phyloP scores from a whole-genome alignment of 2,113 vertebrate genomes.

The Myiopsitta monachus region DNA sequence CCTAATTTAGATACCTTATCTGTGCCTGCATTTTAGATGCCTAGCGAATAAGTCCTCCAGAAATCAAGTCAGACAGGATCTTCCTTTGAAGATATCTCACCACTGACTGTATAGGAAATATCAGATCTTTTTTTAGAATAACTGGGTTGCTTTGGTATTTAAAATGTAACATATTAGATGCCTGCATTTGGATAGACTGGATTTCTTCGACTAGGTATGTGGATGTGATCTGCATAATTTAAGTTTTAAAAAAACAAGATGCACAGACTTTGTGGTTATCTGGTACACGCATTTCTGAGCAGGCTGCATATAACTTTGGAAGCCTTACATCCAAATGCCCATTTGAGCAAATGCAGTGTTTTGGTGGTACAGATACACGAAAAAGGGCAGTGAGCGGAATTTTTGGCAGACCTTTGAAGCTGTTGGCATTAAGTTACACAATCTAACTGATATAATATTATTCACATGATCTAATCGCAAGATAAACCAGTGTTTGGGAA shows the following conservation, averaged over 20 bases:
- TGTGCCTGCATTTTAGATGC: neutral
- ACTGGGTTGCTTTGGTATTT: constrained; percentile 52
- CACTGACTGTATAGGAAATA: constrained; percentile 45
- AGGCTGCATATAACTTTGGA: neutral
- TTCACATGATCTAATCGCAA: neutral
- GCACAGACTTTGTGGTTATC: neutral
- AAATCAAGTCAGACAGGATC: constrained; percentile 31
- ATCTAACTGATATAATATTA: neutral
- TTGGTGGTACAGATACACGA: neutral
- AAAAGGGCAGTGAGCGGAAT: neutral
- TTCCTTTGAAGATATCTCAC: constrained; percentile 57
- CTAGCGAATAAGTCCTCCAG: constrained; percentile 5
- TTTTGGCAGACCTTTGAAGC: neutral
- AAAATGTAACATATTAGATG: constrained; percentile 43
- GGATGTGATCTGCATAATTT: neutral
- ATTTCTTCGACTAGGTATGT: constrained; percentile 22
- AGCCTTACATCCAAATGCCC: neutral
- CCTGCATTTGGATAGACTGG: constrained; percentile 22
- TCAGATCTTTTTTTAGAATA: constrained; percentile 65
- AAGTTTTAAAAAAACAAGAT: neutral
- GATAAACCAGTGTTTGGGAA: neutral
- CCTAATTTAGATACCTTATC: constrained; percentile 23
- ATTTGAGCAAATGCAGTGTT: neutral
- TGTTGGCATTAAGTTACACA: neutral
- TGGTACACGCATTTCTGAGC: neutral